Conservation (phyloP, 2,797 vertebrate species). For the Coregonus ussuriensis region DNA sequence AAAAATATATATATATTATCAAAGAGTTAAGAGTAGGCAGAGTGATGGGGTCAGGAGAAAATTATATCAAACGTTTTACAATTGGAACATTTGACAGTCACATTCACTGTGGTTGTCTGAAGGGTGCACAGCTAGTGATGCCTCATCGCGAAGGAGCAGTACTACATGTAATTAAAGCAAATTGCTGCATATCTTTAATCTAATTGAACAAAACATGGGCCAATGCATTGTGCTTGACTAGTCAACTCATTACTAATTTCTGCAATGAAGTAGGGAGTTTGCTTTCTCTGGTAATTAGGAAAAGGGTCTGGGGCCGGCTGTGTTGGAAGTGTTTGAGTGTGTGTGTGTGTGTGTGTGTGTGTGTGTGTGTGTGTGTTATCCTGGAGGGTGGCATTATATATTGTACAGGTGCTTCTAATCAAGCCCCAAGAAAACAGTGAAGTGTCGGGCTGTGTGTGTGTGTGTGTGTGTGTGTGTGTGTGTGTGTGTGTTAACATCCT, state of each 20-base stretch:
- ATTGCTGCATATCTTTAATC: slow-evolving; percentile 44
- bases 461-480: background rate
- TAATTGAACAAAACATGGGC: slow-evolving; percentile 48
- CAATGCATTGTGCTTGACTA: slow-evolving; percentile 42
- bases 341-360: no score
- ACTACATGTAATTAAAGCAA: slow-evolving; percentile 45
- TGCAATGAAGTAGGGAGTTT: slow-evolving; percentile 24
- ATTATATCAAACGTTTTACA: no score
- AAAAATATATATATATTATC: no score
- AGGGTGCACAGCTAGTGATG: no score
- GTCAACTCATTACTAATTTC: slow-evolving; percentile 45
- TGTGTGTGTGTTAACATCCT: background rate
- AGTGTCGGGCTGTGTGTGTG: background rate
- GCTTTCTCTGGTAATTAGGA: background rate
- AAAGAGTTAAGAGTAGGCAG: no score
- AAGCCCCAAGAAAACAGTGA: background rate
- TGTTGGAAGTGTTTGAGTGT: background rate
- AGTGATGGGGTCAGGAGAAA: no score
- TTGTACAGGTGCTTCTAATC: background rate
- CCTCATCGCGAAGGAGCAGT: background rate
- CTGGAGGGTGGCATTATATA: background rate
- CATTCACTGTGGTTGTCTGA: no score
- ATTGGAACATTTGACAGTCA: no score
- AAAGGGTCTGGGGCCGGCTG: background rate
- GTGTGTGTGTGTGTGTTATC: background rate